phyloP scores from a whole-genome alignment of 2,797 vertebrate species.

The Pangasius sanitwongsei region DNA sequence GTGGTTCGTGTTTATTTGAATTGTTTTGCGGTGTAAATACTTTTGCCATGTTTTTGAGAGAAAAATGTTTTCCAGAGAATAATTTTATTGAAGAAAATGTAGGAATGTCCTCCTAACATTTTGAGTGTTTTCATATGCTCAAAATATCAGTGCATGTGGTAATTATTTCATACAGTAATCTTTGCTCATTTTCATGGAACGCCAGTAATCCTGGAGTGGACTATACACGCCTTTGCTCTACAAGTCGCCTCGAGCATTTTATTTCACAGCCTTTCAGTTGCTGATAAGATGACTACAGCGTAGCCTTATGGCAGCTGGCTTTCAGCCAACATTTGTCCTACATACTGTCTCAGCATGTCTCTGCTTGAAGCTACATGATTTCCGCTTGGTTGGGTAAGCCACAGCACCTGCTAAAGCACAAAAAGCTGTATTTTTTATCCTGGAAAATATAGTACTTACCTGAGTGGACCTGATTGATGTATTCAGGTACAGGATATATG shows the following conservation, averaged over 20 bases:
- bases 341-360: not conserved
- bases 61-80: not conserved
- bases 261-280: not conserved
- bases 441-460: slow-evolving; percentile 69
- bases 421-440: not conserved
- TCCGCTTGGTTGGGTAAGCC: not conserved
- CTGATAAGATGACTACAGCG: slow-evolving; percentile 14
- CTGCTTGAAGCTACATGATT: not conserved
- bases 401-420: not conserved
- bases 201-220: not conserved
- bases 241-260: not conserved
- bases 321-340: not conserved
- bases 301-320: slow-evolving; percentile 20
- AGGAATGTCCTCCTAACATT: not conserved
- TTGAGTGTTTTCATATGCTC: not conserved
- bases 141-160: not conserved
- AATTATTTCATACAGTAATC: not conserved
- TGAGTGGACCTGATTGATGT: slow-evolving; percentile 86
- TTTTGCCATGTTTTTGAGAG: not conserved
- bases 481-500: slow-evolving; percentile 79
- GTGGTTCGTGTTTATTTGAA: not conserved
- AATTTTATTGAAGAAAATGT: not conserved
- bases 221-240: not conserved
- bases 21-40: not conserved
- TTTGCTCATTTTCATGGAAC: not conserved